Evolutionary conservation across 2,113 vertebrate species (phyloP).

Genomic region (Ondatra zibethicus): DNA sequence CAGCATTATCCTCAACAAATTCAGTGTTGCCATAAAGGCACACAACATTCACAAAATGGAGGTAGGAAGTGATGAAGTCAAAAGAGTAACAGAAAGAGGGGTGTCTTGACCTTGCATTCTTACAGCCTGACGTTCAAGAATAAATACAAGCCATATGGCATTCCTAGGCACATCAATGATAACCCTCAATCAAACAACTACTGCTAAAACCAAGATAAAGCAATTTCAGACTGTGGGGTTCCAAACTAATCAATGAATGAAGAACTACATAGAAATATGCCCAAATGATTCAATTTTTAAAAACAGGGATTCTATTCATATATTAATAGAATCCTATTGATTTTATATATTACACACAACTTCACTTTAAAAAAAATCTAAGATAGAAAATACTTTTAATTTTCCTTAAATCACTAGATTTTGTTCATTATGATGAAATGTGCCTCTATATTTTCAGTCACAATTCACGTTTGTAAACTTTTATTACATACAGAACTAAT

Average conservation of each 20-base stretch:
- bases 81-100: neutral
- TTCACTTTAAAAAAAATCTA: constrained; percentile 48
- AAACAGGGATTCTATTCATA: neutral
- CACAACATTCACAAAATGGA: constrained; percentile 13
- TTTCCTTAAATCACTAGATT: constrained; percentile 49
- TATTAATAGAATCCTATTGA: neutral
- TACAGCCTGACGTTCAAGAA: constrained; percentile 1
- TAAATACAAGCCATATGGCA: neutral
- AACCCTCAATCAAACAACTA: constrained; percentile 23
- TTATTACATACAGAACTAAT: neutral
- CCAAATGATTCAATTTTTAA: constrained; percentile 17
- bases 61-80: neutral
- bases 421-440: constrained; percentile 56
- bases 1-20: neutral
- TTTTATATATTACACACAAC: neutral
- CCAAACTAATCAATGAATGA: constrained; percentile 56
- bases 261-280: neutral
- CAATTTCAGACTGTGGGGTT: constrained; percentile 14
- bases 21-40: neutral
- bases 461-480: constrained; percentile 21
- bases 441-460: neutral
- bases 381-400: constrained; percentile 11
- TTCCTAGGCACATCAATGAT: neutral
- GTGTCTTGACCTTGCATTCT: constrained; percentile 6
- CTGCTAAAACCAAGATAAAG: neutral